Percentiles rank a stretch among this genome's conserved stretches.
phyloP scores from a whole-genome alignment of 92 coral and sea anemone species.

The Porites evermanni region DNA sequence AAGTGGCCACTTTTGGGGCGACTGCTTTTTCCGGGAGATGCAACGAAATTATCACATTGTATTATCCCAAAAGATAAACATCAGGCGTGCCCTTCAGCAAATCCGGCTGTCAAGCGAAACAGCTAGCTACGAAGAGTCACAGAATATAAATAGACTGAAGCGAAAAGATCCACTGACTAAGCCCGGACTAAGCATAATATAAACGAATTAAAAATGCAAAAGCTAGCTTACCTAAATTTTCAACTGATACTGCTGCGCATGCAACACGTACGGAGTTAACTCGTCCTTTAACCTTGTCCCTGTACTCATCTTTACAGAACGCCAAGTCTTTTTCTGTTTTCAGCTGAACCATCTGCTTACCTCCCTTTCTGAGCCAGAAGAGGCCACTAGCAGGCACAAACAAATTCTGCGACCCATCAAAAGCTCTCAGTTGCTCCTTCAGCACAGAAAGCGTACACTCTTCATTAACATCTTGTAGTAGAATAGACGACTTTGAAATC shows the following conservation, averaged over 20 bases:
- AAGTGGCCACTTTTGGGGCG: too few species aligned
- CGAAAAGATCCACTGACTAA: too few species aligned
- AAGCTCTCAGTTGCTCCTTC: neutral
- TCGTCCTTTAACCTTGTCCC: neutral
- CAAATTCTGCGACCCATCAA: neutral
- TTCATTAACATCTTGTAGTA: neutral
- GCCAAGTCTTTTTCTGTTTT: constrained; percentile 46
- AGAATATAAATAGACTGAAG: too few species aligned
- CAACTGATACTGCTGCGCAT: constrained; percentile 18
- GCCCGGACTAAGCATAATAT: too few species aligned
- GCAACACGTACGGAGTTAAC: constrained; percentile 39
- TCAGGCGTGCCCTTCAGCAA: too few species aligned
- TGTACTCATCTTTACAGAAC: constrained; percentile 51
- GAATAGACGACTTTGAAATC: neutral
- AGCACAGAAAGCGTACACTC: neutral
- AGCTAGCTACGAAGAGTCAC: too few species aligned
- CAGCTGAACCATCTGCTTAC: constrained; percentile 54
- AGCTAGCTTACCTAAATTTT: neutral
- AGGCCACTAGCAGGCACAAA: constrained; percentile 63
- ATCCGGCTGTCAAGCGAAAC: too few species aligned
- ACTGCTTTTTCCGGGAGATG: too few species aligned
- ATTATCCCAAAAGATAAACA: too few species aligned
- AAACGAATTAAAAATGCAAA: too few species aligned
- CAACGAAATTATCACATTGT: too few species aligned
- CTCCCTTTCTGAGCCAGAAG: constrained; percentile 63